Evolutionary conservation across 2,888 invertebrate species (phyloP).

Genomic region (Thera obeliscata): DNA sequence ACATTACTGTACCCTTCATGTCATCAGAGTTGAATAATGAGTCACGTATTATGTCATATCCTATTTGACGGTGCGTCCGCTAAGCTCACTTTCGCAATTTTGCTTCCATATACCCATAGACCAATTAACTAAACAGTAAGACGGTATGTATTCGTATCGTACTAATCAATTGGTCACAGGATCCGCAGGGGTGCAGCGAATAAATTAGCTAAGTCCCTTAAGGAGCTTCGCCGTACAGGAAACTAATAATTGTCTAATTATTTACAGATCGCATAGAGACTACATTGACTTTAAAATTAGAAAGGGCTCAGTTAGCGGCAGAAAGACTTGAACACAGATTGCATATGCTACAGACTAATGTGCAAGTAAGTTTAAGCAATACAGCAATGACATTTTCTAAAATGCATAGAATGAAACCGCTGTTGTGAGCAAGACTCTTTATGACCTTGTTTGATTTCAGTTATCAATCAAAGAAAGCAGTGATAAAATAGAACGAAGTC

Average conservation of each 20-base stretch:
- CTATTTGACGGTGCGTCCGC: constrained; percentile 69
- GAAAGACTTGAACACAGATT: constrained; percentile 76
- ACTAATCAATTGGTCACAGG: constrained; percentile 68
- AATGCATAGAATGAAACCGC: background rate
- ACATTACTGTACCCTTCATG: constrained; percentile 34
- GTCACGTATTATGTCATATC: constrained; percentile 74
- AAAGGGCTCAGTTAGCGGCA: constrained; percentile 79
- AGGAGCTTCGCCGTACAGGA: constrained; percentile 51
- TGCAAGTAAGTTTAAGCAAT: constrained; percentile 58
- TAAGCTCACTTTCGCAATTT: constrained; percentile 71
- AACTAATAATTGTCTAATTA: constrained; percentile 53
- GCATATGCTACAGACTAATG: constrained; percentile 76
- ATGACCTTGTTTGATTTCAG: constrained; percentile 55
- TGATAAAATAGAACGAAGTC: constrained; percentile 71
- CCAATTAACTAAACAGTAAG: constrained; percentile 73
- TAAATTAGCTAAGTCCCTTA: constrained; percentile 54
- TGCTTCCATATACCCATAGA: constrained; percentile 50
- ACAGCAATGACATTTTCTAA: background rate
- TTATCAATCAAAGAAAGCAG: constrained; percentile 74
- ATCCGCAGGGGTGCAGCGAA: constrained; percentile 52
- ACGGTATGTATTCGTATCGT: constrained; percentile 37
- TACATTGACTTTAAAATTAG: constrained; percentile 73
- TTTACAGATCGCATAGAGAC: constrained; percentile 78
- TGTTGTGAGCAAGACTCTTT: background rate
- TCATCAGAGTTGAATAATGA: constrained; percentile 54